phyloP scores from a whole-genome alignment of 1,140 invertebrate genomes.

The Hestina assimilis region DNA sequence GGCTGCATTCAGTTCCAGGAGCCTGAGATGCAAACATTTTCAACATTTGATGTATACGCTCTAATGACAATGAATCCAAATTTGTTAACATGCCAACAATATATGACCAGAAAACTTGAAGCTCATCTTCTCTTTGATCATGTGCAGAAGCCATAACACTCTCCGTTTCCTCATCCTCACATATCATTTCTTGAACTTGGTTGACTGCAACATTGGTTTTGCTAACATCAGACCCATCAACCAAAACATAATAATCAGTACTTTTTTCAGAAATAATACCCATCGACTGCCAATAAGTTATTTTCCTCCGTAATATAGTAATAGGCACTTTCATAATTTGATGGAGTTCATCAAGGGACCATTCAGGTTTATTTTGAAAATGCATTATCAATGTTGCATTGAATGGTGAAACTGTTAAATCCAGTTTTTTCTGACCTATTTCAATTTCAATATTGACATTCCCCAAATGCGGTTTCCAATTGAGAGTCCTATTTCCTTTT shows the following conservation, averaged over 20 bases:
- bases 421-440: conserved; percentile 88
- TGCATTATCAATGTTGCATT: conserved; percentile 97
- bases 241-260: conserved; percentile 86
- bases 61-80: conserved; percentile 93
- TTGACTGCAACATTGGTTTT: conserved; percentile 56
- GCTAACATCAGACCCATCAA: conserved; percentile 82
- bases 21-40: conserved; percentile 96
- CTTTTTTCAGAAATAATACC: conserved; percentile 88
- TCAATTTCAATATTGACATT: conserved; percentile 95
- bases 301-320: conserved; percentile 89
- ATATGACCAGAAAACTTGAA: conserved; percentile 98
- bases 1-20: conserved; percentile 91
- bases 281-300: conserved; percentile 94
- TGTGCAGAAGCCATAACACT: conserved; percentile 95
- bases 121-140: conserved; percentile 94
- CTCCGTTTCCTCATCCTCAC: conserved; percentile 94
- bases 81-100: conserved; percentile 98
- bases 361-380: conserved; percentile 92
- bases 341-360: conserved; percentile 91
- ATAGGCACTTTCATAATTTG: conserved; percentile 90
- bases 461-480: conserved; percentile 96
- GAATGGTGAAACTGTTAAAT: conserved; percentile 93
- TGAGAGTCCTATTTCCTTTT: conserved; percentile 95
- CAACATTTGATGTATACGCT: conserved; percentile 97
- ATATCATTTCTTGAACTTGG: conserved; percentile 82